Conservation (phyloP, 2,888 invertebrate genomes). For the Agrilus mali region DNA sequence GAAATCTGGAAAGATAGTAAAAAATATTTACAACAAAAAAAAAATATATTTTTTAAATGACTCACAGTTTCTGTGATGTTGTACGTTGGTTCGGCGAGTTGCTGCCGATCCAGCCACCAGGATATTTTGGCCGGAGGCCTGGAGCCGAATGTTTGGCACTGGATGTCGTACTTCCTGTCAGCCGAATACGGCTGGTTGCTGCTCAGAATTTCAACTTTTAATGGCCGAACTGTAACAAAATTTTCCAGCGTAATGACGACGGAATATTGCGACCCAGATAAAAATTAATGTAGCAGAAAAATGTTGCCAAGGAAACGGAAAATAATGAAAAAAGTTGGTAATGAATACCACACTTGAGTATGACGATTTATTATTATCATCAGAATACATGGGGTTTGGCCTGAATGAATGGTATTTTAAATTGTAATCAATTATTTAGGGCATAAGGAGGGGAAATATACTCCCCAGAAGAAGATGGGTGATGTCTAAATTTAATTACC, state of each 20-base stretch:
- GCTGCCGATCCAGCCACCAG: constrained; percentile 72
- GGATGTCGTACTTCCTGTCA: constrained; percentile 67
- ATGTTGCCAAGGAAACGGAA: no score
- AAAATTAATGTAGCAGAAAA: no score
- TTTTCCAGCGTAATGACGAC: constrained; percentile 6
- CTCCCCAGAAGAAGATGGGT: no score
- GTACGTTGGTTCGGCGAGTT: constrained; percentile 36
- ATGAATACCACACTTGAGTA: no score
- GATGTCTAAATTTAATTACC: no score
- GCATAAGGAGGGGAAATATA: no score
- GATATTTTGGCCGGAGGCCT: constrained; percentile 73
- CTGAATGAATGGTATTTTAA: no score
- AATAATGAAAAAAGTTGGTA: no score
- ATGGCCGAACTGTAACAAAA: constrained; percentile 60
- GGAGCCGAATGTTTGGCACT: constrained; percentile 73
- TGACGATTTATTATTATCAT: no score
- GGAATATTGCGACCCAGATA: no score
- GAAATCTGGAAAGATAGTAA: constrained; percentile 49
- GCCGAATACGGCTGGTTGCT: constrained; percentile 76
- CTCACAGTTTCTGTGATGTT: constrained; percentile 41
- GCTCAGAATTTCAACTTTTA: constrained; percentile 64
- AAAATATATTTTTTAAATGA: neutral
- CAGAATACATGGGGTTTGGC: no score
- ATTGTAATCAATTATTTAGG: no score
- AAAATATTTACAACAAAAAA: neutral